Base-by-base conservation (phyloP, 2,888 invertebrate species). In the Lasius platythorax region DNA sequence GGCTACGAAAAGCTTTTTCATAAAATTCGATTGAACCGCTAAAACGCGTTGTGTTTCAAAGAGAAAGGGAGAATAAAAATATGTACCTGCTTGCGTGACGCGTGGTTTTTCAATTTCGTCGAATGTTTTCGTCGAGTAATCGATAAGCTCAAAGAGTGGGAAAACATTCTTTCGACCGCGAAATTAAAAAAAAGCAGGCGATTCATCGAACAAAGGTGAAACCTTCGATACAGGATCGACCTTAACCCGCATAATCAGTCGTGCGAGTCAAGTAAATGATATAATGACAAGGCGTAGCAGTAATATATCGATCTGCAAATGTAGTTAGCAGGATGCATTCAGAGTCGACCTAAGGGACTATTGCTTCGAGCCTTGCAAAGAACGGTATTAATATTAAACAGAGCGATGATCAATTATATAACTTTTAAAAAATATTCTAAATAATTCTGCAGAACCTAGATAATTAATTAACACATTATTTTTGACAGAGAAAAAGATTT, bases 291-390 rank as follows among this genome's bases (percentile, higher is more conserved):
- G 40, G 18, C 28, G 15, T 37, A 43, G 23, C 53, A 40, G 53
- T 23, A 33, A 23, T 40, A 58, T 78, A 70, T 78, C 78, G 72
- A 78, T 43, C 56, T 70, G n/a, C 6, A 53, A n/a, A 53, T n/a
- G 23, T 43, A 61, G 43, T 12, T 61, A n/a, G 15, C n/a, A 33
- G 37, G 5, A 68, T 28, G 28, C 43, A 46, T 63, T 76, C 53
- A 76, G 18, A 18, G 43, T 37, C 23, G 37, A 53, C 37, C n/a
- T 64, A 15, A 50, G 11, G 11, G 4, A 23, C 4, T 75, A 4
- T 28, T 66, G 11, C 43, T 28, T 43, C 28, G 30, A 64, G 11
- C 43, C 15, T 58, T 30, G 18, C 73, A 28, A 58, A 40, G 4
- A 3, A 40, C 23, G 8, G 1, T 56, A 28, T 37, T 40, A 73